Base-by-base conservation (phyloP, 2,113 vertebrate species). In the Aspiorhynchus laticeps region DNA sequence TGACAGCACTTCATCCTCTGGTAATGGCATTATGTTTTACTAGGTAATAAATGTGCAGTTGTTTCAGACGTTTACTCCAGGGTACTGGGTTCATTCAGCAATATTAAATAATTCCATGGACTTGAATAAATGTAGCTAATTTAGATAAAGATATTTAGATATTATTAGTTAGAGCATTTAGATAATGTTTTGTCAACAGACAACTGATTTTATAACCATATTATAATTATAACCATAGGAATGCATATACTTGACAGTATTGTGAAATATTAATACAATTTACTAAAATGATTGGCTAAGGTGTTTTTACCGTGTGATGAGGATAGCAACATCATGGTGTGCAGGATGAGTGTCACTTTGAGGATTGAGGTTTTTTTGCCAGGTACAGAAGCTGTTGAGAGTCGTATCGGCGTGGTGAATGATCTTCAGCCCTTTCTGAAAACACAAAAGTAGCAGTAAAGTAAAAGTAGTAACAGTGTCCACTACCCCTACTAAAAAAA, bases 361-460 rank as follows among this genome's bases (percentile, higher is more conserved):
- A 2, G 97, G 97, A 85, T 99, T 99, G 81, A 99, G 94, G 81
- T 95, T 98, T 91, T 99, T 99, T 92, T 99, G 98, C 98, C 98
- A 99, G 78, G 97, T 97, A 90, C 98, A 99, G 95, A 99, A 99
- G 91, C 98, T 99, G 88, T 94, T 90, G 91, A 99, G 90, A 7
- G 98, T 98, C 81, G 96, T 97, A 93, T 99, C 98, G 31, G 98
- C 98, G 38, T 99, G 96, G 86, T 99, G 98, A 88, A 96, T 94
- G 83, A 99, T 98, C 94, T 99, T 99, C 91, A 99, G 87, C 10
- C 94, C 98, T 97, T 96, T 95, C 95, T 96, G 91, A 41, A 26
- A 75, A 53, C 24, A 67, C 82, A 85, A 43, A n/a, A 12, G 41
- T n/a, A n/a, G 41, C 8, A 61, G 56, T n/a, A 61, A 61, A 61